A percentile compares a stretch with the other conserved stretches of the same genome.
Evolutionary conservation across 23 tunicate species (phyloP).

Genomic region (Styela clava): DNA sequence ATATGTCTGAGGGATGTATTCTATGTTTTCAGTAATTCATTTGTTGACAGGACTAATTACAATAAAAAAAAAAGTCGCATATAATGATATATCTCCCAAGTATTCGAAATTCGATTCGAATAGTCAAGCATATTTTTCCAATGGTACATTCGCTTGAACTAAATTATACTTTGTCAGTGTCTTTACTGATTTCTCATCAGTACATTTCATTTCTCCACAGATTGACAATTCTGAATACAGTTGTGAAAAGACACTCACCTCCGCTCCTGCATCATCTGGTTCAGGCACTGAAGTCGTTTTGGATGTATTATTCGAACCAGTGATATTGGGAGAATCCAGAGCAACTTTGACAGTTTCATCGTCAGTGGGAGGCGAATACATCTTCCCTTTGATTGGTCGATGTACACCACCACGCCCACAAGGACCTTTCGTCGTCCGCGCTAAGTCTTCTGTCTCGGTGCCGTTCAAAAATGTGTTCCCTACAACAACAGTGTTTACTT

Average conservation of each 20-base stretch:
- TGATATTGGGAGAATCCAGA: constrained; percentile 48
- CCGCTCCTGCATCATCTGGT: constrained; percentile 90
- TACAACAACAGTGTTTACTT: constrained; percentile 45
- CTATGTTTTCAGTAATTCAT: no score
- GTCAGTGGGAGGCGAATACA: constrained; percentile 85
- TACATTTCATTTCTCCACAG: constrained; percentile 17
- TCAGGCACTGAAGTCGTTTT: constrained; percentile 87
- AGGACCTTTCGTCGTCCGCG: constrained; percentile 85
- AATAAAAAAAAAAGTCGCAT: no score
- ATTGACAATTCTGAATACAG: constrained; percentile 57
- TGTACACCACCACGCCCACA: constrained; percentile 86
- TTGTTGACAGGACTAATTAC: no score
- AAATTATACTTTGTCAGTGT: no score
- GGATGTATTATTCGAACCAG: constrained; percentile 92
- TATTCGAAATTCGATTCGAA: no score
- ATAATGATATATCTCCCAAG: no score
- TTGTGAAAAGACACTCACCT: constrained; percentile 71
- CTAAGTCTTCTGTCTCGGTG: constrained; percentile 67
- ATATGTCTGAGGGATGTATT: no score
- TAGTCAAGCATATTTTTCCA: no score
- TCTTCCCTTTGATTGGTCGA: constrained; percentile 73
- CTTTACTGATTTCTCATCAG: no score
- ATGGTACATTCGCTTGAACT: no score
- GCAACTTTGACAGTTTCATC: constrained; percentile 74
- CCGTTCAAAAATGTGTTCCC: constrained; percentile 86